phyloP scores from a whole-genome alignment of 23 tunicate species.

The Ciona savignyi region DNA sequence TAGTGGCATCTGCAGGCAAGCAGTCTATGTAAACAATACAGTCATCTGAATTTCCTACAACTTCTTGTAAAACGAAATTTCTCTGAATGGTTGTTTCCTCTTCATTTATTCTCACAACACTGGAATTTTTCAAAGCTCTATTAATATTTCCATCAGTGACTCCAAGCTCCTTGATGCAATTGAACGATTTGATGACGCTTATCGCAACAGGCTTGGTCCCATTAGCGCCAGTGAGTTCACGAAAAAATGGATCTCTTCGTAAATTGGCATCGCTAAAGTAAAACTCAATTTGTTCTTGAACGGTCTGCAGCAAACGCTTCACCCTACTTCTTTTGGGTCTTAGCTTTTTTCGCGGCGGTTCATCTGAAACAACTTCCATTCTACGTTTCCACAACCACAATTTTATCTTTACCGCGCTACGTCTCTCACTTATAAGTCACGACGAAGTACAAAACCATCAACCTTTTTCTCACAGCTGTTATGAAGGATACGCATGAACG shows the following conservation, averaged over 20 bases:
- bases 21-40: too few species aligned
- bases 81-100: conserved; percentile 4
- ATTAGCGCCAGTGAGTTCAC: conserved; percentile 7
- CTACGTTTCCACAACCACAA: too few species aligned
- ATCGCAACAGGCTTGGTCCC: conserved; percentile 14
- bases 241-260: conserved; percentile 11
- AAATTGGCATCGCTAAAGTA: conserved; percentile 34
- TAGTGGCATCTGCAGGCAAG: conserved; percentile 47
- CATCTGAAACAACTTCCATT: too few species aligned
- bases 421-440: too few species aligned
- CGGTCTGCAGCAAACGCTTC: conserved; percentile 1
- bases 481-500: too few species aligned
- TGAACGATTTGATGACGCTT: conserved; percentile 4
- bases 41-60: too few species aligned
- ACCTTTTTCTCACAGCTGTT: too few species aligned
- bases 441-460: too few species aligned
- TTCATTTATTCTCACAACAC: not conserved
- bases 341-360: too few species aligned
- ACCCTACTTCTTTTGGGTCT: conserved; percentile 12
- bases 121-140: conserved; percentile 1
- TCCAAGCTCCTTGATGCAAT: conserved; percentile 13
- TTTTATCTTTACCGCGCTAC: too few species aligned
- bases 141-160: too few species aligned
- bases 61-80: too few species aligned
- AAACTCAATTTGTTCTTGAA: conserved; percentile 30